These are phyloP conservation scores for Anaspis maculata DNA, from an alignment of 2,888 invertebrate species.

Conservation along the genomic window DNA sequence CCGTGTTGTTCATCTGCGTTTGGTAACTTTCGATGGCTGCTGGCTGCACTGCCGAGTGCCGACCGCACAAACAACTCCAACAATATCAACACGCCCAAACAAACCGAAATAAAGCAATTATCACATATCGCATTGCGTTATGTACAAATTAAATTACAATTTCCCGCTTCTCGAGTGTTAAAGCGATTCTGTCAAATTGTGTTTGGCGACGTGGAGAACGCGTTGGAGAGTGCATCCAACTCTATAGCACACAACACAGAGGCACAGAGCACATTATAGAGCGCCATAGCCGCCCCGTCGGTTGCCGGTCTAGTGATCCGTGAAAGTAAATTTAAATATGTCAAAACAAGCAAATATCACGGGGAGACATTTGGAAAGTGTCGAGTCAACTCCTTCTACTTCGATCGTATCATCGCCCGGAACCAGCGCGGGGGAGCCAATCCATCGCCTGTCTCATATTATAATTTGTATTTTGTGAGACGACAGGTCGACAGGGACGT, in stretches of 20 bases:
- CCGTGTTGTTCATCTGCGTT: too few species aligned
- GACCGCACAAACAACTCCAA: too few species aligned
- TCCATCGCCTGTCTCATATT: slow-evolving; percentile 11
- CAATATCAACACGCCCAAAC: too few species aligned
- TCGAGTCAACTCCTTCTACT: slow-evolving; percentile 10
- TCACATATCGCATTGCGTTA: slow-evolving; percentile 14
- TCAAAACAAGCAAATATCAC: slow-evolving; percentile 24
- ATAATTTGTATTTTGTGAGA: too few species aligned
- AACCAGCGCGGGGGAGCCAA: slow-evolving; percentile 10
- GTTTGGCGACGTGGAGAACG: slow-evolving; percentile 4
- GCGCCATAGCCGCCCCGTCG: too few species aligned
- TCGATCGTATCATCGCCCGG: neutral
- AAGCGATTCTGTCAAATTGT: slow-evolving; percentile 17
- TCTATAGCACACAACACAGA: too few species aligned
- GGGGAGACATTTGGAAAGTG: slow-evolving; percentile 19
- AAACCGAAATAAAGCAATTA: slow-evolving; percentile 19
- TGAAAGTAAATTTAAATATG: slow-evolving; percentile 23
- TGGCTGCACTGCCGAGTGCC: too few species aligned
- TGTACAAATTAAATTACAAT: slow-evolving; percentile 14
- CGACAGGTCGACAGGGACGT: slow-evolving; percentile 6
- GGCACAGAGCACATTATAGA: too few species aligned
- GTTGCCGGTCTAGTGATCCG: slow-evolving; percentile 20
- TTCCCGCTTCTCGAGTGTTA: slow-evolving; percentile 10
- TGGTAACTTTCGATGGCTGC: too few species aligned
- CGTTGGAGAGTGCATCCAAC: too few species aligned